phyloP scores from a whole-genome alignment of 1,140 invertebrate genomes.

The Bombus confusus region DNA sequence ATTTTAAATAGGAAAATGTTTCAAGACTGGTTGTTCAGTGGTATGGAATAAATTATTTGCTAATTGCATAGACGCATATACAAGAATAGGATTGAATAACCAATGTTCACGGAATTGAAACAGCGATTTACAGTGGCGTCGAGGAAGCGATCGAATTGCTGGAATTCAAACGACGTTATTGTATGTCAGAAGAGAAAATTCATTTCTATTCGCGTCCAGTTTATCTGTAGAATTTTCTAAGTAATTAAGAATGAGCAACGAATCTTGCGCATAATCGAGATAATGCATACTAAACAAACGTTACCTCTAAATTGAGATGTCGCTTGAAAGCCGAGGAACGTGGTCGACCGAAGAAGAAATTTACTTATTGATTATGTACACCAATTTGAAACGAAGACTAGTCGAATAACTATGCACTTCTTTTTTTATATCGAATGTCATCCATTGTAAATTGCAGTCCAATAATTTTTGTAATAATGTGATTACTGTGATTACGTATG shows the following conservation, averaged over 20 bases:
- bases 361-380: background rate
- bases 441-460: background rate
- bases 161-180: background rate
- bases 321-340: background rate
- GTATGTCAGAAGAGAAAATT: conserved; percentile 13
- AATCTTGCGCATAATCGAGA: too few relatives aligned
- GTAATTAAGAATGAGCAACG: background rate
- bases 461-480: background rate
- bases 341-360: background rate
- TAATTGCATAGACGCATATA: background rate
- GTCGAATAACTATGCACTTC: background rate
- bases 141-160: background rate
- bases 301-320: conserved; percentile 1
- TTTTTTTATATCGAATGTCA: background rate
- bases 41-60: background rate
- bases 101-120: background rate
- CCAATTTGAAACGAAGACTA: background rate
- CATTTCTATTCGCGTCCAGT: conserved; percentile 12
- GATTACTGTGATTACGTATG: background rate
- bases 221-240: background rate
- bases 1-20: too few relatives aligned
- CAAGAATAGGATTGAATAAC: background rate
- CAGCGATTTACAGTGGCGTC: background rate
- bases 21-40: too few relatives aligned
- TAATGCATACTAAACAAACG: background rate